Evolutionary conservation across 2,888 invertebrate species (phyloP).

Genomic region (Ochropleura plecta): DNA sequence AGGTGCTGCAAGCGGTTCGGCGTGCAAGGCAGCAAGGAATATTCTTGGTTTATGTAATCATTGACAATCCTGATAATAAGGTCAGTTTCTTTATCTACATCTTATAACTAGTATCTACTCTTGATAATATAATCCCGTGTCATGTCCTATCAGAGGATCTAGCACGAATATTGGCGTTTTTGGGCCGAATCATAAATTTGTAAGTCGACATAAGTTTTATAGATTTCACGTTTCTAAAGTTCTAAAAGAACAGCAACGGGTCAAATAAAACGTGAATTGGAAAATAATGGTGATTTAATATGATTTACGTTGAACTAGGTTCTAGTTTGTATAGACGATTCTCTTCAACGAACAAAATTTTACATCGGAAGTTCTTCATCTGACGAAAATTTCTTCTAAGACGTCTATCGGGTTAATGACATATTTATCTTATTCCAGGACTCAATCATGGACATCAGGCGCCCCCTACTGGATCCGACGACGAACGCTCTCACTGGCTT

Average conservation of each 20-base stretch:
- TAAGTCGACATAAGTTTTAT: too few relatives aligned
- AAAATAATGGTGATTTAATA: neutral
- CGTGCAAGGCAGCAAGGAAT: constrained; percentile 95
- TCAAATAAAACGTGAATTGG: neutral
- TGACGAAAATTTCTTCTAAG: neutral
- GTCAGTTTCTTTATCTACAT: constrained; percentile 82
- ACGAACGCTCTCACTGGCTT: constrained; percentile 91
- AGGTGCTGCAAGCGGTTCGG: constrained; percentile 94
- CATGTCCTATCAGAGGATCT: too few relatives aligned
- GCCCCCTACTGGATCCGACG: constrained; percentile 94
- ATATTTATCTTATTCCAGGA: constrained; percentile 89
- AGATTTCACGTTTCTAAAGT: too few relatives aligned
- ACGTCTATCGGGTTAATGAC: neutral
- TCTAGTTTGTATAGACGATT: neutral
- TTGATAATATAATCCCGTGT: neutral
- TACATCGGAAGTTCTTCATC: neutral
- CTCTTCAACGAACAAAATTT: neutral
- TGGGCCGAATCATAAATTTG: too few relatives aligned
- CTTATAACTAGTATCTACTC: neutral
- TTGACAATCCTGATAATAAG: constrained; percentile 98
- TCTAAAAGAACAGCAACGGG: neutral
- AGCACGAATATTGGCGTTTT: too few relatives aligned
- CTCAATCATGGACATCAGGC: constrained; percentile 96
- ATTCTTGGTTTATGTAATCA: constrained; percentile 98
- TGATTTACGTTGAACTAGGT: neutral